Evolutionary conservation across 2,888 invertebrate genomes (phyloP).

Genomic region (Nymphalis urticae): DNA sequence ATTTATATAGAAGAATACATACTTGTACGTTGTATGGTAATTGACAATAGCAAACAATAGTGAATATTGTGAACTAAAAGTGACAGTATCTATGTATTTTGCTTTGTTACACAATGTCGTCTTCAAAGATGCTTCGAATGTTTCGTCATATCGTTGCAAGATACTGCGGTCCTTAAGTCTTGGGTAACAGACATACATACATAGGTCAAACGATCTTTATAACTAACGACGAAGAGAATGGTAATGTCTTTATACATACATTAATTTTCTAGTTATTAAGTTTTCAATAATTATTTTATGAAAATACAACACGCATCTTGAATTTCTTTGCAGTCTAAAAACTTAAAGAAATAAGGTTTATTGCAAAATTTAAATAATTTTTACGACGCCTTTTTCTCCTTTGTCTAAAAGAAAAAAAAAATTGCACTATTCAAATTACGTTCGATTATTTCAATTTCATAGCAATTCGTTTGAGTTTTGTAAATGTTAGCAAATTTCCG

Average conservation of each 20-base stretch:
- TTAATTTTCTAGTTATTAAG: too few relatives aligned
- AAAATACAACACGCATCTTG: too few relatives aligned
- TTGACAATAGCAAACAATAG: neutral
- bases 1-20: too few relatives aligned
- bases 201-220: conserved; percentile 12
- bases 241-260: neutral
- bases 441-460: neutral
- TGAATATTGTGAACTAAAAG: neutral
- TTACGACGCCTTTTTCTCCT: too few relatives aligned
- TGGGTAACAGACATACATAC: conserved; percentile 9
- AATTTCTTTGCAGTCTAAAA: too few relatives aligned
- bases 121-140: conserved; percentile 20
- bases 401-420: too few relatives aligned
- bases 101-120: conserved; percentile 19
- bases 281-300: too few relatives aligned
- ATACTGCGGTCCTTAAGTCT: neutral
- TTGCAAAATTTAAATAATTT: too few relatives aligned
- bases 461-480: neutral
- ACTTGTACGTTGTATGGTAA: neutral
- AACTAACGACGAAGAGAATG: neutral
- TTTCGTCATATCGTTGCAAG: conserved; percentile 22
- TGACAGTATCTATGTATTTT: neutral
- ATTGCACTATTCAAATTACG: too few relatives aligned
- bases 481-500: neutral
- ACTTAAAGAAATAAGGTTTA: too few relatives aligned